A percentile compares a stretch with the other conserved stretches of the same genome.
phyloP scores from a whole-genome alignment of 2,888 invertebrate species.

The Apamea sordens region DNA sequence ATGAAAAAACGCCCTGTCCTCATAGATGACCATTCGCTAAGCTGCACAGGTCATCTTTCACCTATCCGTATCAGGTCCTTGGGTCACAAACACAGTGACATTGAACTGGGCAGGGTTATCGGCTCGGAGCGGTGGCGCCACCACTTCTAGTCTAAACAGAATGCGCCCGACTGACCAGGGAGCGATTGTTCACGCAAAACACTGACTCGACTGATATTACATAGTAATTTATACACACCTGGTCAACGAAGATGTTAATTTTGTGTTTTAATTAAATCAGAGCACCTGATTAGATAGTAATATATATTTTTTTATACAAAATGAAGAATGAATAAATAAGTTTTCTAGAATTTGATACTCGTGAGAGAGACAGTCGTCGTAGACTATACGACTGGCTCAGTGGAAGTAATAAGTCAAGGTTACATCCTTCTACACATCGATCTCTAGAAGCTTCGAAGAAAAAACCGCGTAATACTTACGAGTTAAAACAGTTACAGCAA shows the following conservation, averaged over 20 bases:
- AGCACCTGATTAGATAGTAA: slow-evolving; percentile 7
- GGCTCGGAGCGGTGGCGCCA: slow-evolving; percentile 57
- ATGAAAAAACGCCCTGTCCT: background rate
- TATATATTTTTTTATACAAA: slow-evolving; percentile 14
- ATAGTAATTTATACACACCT: background rate
- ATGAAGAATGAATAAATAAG: background rate
- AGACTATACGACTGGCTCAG: background rate
- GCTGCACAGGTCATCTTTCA: slow-evolving; percentile 9
- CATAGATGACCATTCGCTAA: background rate
- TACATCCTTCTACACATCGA: background rate
- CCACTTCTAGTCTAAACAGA: slow-evolving; percentile 64
- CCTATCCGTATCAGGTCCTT: slow-evolving; percentile 33
- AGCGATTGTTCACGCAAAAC: slow-evolving; percentile 30
- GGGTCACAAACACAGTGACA: slow-evolving; percentile 48
- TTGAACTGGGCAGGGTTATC: slow-evolving; percentile 57
- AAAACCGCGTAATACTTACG: background rate
- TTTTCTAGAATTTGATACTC: slow-evolving; percentile 22
- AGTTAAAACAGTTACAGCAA: background rate
- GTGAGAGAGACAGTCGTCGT: background rate
- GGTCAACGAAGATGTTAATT: background rate
- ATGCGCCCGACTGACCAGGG: slow-evolving; percentile 19
- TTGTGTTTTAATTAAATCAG: background rate
- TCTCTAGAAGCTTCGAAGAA: too few species aligned
- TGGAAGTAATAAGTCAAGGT: slow-evolving; percentile 4
- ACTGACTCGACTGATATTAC: background rate